These are phyloP conservation scores for Aplochiton taeniatus DNA, from an alignment of 2,797 vertebrate genomes.

Conservation along the genomic window DNA sequence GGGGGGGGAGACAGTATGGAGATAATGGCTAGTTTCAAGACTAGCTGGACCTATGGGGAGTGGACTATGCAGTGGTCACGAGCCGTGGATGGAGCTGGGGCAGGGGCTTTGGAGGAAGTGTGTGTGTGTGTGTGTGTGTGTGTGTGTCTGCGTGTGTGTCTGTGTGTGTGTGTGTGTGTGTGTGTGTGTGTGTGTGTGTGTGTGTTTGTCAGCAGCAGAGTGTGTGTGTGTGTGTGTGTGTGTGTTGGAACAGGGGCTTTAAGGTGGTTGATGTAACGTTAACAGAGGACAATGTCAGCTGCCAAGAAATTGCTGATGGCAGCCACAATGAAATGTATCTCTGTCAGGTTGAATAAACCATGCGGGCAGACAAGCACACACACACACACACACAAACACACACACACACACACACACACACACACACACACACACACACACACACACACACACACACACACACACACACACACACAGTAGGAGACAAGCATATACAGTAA, in stretches of 20 bases:
- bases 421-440: constrained; percentile 31
- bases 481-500: neutral
- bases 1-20: too few relatives aligned
- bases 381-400: constrained; percentile 32
- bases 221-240: constrained; percentile 6
- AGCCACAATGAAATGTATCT: constrained; percentile 60
- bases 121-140: too few relatives aligned
- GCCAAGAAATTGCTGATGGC: constrained; percentile 63
- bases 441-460: constrained; percentile 39
- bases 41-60: too few relatives aligned
- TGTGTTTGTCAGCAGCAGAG: constrained; percentile 20
- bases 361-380: constrained; percentile 49
- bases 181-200: constrained; percentile 10
- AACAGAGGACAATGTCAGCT: constrained; percentile 57
- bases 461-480: neutral
- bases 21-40: too few relatives aligned
- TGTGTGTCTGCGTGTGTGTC: constrained; percentile 20
- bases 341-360: constrained; percentile 59
- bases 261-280: constrained; percentile 39
- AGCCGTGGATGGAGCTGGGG: neutral
- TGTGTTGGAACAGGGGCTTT: neutral
- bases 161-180: neutral
- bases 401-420: constrained; percentile 27
- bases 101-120: neutral
- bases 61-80: neutral